A percentile compares a stretch with the other conserved stretches of the same genome.
Evolutionary conservation across 2,113 vertebrate genomes (phyloP).

Genomic region (Seriola rivoliana): DNA sequence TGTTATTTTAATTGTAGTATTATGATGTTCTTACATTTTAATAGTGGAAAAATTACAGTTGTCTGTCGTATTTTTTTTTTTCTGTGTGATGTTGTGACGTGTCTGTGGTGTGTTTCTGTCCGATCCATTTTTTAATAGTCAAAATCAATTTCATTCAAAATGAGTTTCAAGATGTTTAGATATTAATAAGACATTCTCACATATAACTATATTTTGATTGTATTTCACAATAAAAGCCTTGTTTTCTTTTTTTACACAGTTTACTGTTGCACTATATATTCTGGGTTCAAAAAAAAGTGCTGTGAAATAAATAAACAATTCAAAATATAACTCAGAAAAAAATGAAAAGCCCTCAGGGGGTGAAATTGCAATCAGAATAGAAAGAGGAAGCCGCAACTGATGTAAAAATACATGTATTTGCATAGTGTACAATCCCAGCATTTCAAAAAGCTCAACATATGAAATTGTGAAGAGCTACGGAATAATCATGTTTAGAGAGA

Average conservation of each 20-base stretch:
- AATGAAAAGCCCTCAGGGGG: neutral
- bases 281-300: neutral
- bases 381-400: neutral
- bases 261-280: neutral
- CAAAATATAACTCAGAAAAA: neutral
- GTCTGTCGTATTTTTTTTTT: neutral
- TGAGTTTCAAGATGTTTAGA: neutral
- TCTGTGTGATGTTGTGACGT: neutral
- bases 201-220: neutral
- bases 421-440: neutral
- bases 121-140: neutral
- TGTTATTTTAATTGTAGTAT: neutral
- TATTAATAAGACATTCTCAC: neutral
- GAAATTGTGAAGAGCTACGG: conserved; percentile 1
- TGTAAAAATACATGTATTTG: conserved; percentile 18
- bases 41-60: conserved; percentile 62
- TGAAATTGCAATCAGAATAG: conserved; percentile 35
- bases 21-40: neutral
- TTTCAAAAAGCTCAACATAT: conserved; percentile 29
- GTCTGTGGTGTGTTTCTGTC: neutral
- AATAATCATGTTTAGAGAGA: conserved; percentile 1
- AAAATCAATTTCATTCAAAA: neutral
- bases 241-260: neutral
- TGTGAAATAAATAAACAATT: conserved; percentile 4
- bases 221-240: neutral